phyloP scores from a whole-genome alignment of 2,113 vertebrate genomes.

The Marmota monax region DNA sequence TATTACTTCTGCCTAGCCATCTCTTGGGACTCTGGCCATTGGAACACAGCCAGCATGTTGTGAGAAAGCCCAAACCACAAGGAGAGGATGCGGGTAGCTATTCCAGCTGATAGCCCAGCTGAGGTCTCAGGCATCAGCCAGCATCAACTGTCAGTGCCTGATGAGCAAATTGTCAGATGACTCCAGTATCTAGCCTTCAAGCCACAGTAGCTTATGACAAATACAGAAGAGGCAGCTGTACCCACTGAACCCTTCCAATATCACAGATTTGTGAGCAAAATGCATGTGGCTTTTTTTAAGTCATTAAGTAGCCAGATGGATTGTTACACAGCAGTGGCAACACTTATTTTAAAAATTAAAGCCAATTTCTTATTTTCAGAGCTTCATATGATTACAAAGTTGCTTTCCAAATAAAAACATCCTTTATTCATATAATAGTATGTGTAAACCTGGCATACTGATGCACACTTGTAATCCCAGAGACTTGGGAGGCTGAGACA shows the following conservation, averaged over 20 bases:
- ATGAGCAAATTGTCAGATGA: not conserved
- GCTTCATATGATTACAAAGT: not conserved
- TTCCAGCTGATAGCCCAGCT: not conserved
- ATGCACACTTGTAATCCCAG: not conserved
- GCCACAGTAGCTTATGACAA: not conserved
- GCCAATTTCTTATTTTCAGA: not conserved
- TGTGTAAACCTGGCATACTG: not conserved
- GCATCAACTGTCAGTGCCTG: not conserved
- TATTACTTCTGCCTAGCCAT: not conserved
- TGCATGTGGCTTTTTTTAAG: not conserved
- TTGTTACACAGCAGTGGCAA: not conserved
- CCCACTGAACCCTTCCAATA: not conserved
- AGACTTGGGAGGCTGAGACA: not conserved
- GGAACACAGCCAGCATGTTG: not conserved
- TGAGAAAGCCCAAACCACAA: not conserved
- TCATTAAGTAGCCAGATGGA: not conserved
- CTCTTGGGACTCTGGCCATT: not conserved
- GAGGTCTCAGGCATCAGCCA: not conserved
- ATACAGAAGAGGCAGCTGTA: not conserved
- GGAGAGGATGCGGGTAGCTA: not conserved
- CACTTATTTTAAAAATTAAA: not conserved
- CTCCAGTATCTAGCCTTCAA: not conserved
- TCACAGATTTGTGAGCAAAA: not conserved
- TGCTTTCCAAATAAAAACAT: not conserved
- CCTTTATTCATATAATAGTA: not conserved